Conservation (phyloP, 1,140 invertebrate species). For the Procambarus clarkii region DNA sequence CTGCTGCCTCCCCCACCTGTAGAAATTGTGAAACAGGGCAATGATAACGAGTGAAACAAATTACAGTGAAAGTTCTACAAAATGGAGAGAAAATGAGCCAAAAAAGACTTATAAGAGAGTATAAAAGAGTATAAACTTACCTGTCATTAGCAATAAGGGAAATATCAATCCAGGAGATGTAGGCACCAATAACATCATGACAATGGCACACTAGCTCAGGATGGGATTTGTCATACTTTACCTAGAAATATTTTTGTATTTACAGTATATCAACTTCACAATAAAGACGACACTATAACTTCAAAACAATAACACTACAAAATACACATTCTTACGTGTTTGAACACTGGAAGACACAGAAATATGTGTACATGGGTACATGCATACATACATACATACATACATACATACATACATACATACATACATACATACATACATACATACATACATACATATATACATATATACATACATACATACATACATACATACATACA, state of each 20-base stretch:
- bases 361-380: background rate
- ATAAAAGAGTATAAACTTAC: constrained; percentile 28
- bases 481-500: background rate
- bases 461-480: background rate
- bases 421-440: background rate
- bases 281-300: background rate
- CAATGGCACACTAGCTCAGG: constrained; percentile 77
- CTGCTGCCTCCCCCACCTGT: too few relatives aligned
- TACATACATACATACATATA: background rate
- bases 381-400: background rate
- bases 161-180: constrained; percentile 81
- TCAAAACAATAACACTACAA: too few relatives aligned
- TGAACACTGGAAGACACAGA: background rate
- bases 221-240: constrained; percentile 75
- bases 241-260: constrained; percentile 74
- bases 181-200: constrained; percentile 80
- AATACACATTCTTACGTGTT: too few relatives aligned
- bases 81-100: too few relatives aligned
- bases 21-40: too few relatives aligned
- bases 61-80: too few relatives aligned
- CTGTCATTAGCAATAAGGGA: constrained; percentile 79
- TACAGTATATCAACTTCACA: background rate
- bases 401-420: background rate
- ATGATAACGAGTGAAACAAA: too few relatives aligned
- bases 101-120: too few relatives aligned